A percentile compares a stretch with the other conserved stretches of the same genome.
Conservation (phyloP, 2,888 invertebrate species). For the Hirudinaria manillensis region DNA sequence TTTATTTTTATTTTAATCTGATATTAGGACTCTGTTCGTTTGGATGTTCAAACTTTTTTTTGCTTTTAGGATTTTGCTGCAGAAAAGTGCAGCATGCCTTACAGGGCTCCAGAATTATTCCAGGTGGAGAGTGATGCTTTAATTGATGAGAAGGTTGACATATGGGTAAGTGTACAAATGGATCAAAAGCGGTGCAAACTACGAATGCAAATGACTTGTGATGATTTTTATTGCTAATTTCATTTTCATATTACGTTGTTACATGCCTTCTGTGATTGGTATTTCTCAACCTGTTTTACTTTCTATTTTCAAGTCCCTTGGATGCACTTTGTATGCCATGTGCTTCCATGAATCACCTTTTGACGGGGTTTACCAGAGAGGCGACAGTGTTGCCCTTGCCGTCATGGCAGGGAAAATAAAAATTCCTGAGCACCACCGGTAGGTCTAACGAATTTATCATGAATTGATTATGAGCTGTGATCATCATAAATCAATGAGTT, state of each 20-base stretch:
- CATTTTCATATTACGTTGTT: neutral
- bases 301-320: slow-evolving; percentile 64
- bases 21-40: neutral
- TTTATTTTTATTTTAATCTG: neutral
- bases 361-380: slow-evolving; percentile 74
- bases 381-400: slow-evolving; percentile 79
- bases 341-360: slow-evolving; percentile 79
- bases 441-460: neutral
- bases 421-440: slow-evolving; percentile 35
- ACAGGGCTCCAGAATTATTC: slow-evolving; percentile 79
- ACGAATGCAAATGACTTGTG: neutral
- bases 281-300: neutral
- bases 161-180: slow-evolving; percentile 64
- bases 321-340: slow-evolving; percentile 77
- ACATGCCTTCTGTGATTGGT: neutral
- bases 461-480: neutral
- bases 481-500: too few species aligned
- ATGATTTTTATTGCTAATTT: neutral
- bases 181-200: too few species aligned
- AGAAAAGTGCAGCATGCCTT: slow-evolving; percentile 79
- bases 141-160: slow-evolving; percentile 76
- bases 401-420: slow-evolving; percentile 66
- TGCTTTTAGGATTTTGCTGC: slow-evolving; percentile 65
- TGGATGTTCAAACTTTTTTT: neutral
- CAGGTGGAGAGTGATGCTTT: slow-evolving; percentile 73